These are phyloP conservation scores for Mythimna albipuncta DNA, from an alignment of 2,888 invertebrate genomes.

Conservation along the genomic window DNA sequence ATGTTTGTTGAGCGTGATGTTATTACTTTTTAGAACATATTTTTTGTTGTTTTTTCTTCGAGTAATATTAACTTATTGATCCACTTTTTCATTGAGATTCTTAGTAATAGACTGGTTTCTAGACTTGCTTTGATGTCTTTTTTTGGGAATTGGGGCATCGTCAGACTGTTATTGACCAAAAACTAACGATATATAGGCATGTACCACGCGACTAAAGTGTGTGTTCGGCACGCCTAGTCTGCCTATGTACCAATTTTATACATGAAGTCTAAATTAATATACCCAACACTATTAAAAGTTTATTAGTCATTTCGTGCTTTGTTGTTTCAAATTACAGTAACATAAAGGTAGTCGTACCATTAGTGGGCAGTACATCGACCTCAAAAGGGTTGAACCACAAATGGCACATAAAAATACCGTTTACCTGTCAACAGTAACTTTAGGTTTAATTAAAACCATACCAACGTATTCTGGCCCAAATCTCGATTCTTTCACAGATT, in stretches of 20 bases:
- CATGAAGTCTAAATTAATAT: too few relatives aligned
- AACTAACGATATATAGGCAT: too few relatives aligned
- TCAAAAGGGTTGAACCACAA: slow-evolving; percentile 35
- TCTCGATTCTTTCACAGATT: neutral
- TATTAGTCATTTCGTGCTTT: neutral
- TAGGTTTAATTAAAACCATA: slow-evolving; percentile 56
- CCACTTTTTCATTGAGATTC: neutral
- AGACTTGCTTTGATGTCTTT: neutral
- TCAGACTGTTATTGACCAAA: too few relatives aligned
- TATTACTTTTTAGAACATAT: slow-evolving; percentile 33
- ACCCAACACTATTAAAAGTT: neutral
- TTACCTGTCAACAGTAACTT: slow-evolving; percentile 53
- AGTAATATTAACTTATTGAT: neutral
- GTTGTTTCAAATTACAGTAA: slow-evolving; percentile 5
- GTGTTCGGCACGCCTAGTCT: too few relatives aligned
- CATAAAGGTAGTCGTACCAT: neutral
- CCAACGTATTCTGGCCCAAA: neutral
- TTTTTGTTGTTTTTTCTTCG: slow-evolving; percentile 4
- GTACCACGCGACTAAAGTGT: too few relatives aligned
- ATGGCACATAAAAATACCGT: slow-evolving; percentile 41
- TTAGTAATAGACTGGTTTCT: neutral
- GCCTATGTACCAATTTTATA: too few relatives aligned
- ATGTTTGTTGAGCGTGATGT: slow-evolving; percentile 33
- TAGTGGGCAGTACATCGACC: slow-evolving; percentile 3
- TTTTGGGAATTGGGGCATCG: too few relatives aligned